Percentiles rank a stretch among this genome's conserved stretches.
Conservation (phyloP, 1,140 invertebrate genomes). For the Linepithema humile region DNA sequence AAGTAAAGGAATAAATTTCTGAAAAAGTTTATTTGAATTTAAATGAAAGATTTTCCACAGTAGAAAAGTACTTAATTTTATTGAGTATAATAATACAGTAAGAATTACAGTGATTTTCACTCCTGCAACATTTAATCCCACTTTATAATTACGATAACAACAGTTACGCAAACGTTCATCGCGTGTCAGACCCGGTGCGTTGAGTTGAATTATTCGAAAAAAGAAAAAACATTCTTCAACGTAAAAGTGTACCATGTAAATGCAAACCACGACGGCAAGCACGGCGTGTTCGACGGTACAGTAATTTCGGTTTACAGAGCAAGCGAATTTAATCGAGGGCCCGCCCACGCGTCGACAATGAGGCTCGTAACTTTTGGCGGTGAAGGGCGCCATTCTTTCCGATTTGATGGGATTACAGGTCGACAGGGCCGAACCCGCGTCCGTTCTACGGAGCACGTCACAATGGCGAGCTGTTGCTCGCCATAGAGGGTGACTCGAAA, state of each 20-base stretch:
- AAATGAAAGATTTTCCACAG: too few relatives aligned
- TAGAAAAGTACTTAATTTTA: too few relatives aligned
- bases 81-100: neutral
- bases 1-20: too few relatives aligned
- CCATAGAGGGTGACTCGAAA: neutral
- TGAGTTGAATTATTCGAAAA: neutral
- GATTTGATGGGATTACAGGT: conserved; percentile 46
- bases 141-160: conserved; percentile 24
- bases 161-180: neutral
- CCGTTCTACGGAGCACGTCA: neutral
- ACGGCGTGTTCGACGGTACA: neutral
- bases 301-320: conserved; percentile 47
- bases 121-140: neutral
- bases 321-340: conserved; percentile 39
- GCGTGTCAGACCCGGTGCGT: neutral
- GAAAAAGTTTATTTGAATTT: too few relatives aligned
- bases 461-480: neutral
- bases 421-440: conserved; percentile 10
- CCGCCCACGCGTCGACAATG: conserved; percentile 43
- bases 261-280: conserved; percentile 15
- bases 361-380: conserved; percentile 30
- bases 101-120: neutral
- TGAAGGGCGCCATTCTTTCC: conserved; percentile 42
- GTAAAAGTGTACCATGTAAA: neutral
- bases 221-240: neutral